A percentile compares a stretch with the other conserved stretches of the same genome.
Evolutionary conservation across 2,888 invertebrate species (phyloP).

Genomic region (Coremacera marginata): DNA sequence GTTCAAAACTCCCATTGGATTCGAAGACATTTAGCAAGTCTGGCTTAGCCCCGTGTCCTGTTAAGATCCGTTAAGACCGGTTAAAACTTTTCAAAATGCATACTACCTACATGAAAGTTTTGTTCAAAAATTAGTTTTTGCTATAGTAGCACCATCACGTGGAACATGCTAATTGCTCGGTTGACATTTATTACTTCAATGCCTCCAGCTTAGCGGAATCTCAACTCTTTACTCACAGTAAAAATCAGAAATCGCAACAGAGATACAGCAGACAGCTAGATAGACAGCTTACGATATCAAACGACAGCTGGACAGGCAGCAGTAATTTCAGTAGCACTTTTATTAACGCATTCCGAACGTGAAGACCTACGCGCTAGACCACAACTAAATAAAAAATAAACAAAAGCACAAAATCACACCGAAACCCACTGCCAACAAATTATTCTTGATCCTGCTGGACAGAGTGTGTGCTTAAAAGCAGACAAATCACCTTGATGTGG

Average conservation of each 20-base stretch:
- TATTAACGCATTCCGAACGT: conserved; percentile 7
- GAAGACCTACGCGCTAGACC: not conserved
- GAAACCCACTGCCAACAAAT: not conserved
- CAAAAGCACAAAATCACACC: not conserved
- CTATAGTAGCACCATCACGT: not conserved
- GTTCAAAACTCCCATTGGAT: too few relatives aligned
- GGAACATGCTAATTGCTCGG: not conserved
- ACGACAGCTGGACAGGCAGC: not conserved
- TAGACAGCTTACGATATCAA: not conserved
- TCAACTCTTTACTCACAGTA: not conserved
- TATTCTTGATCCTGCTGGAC: not conserved
- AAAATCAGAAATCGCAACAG: not conserved
- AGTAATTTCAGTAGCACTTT: not conserved
- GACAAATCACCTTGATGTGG: conserved; percentile 19
- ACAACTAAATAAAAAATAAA: not conserved
- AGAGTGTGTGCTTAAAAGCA: conserved; percentile 8
- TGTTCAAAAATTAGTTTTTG: not conserved
- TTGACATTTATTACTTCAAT: conserved; percentile 11
- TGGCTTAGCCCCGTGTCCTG: too few relatives aligned
- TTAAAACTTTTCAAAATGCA: too few relatives aligned
- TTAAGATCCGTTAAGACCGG: too few relatives aligned
- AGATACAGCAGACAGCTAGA: not conserved
- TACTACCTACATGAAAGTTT: too few relatives aligned
- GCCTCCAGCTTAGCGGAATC: not conserved
- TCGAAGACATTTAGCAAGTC: too few relatives aligned